Base-by-base conservation (phyloP, 2,888 invertebrate genomes). In the Drosophila neotestacea region DNA sequence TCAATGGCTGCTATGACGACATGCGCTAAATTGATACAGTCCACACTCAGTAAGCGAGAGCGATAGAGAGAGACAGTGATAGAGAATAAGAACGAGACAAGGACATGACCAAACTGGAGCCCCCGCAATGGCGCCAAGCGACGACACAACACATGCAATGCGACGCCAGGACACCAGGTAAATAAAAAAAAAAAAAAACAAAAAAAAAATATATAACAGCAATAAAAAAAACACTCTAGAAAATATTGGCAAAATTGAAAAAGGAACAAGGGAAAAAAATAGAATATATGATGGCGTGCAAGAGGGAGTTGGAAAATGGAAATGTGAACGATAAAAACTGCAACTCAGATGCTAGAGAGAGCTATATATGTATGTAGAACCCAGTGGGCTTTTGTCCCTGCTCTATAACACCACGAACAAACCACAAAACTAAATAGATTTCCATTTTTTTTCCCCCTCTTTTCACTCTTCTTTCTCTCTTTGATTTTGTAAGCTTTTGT, bases 1-100 rank as follows among this genome's bases (percentile, higher is more conserved):
- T 88, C 90, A 89, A 82, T 87, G 83, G 81, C 85, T 86, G 89
- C 89, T 85, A 87, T 89, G 86, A 85, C 86, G 86, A 87, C 86
- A 86, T 86, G 85, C 89, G 86, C 86, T 89, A 86, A 86, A 86
- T 85, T 87, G 86, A 86, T 88, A 87, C 85, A 82, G 85, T 85
- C 63, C 66, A 78, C 73, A 74, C 66, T 52, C 73, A 51, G 67
- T 11, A 44, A 42, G 58, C n/a, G 32, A n/a, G 22, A 41, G 42
- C n/a, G 56, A 16, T 38, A 34, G 38, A 48, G 16, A 16, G 46
- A 16, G 44, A 41, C 27, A 62, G 32, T 41, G n/a, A 39, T 41
- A 65, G 60, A 48, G 2, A 51, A 11, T 13, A n/a, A 44, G 42
- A 13, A 32, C 11, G 41, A 48, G 69, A 70, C 84, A 70, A 85